phyloP scores from a whole-genome alignment of 2,888 invertebrate species.

The Cantharis nigra region DNA sequence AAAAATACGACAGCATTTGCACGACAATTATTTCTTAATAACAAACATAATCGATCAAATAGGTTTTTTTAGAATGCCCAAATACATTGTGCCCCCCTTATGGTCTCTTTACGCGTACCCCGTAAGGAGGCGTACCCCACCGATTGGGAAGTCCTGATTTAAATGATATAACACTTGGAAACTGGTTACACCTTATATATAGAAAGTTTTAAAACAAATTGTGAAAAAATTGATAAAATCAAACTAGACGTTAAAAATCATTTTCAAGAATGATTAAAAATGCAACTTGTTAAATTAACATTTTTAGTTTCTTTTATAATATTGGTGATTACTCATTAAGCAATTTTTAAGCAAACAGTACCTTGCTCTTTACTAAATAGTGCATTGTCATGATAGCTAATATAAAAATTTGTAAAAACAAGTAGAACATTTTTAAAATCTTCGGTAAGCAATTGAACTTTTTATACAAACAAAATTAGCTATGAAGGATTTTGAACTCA shows the following conservation, averaged over 20 bases:
- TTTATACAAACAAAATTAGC: neutral
- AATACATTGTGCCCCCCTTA: too few relatives aligned
- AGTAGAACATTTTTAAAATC: conserved; percentile 12
- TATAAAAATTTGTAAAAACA: conserved; percentile 18
- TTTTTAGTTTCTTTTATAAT: neutral
- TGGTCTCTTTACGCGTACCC: too few relatives aligned
- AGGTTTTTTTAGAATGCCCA: too few relatives aligned
- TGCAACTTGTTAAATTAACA: neutral
- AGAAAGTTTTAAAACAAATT: neutral
- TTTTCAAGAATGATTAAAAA: neutral
- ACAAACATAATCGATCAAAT: too few relatives aligned
- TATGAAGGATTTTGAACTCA: conserved; percentile 12
- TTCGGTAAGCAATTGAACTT: conserved; percentile 5
- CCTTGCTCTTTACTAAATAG: conserved; percentile 7
- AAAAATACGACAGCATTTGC: too few relatives aligned
- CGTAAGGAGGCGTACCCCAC: too few relatives aligned
- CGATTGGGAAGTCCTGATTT: too few relatives aligned
- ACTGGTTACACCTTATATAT: neutral
- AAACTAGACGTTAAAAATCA: neutral
- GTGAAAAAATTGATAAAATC: neutral
- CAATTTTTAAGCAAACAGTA: neutral
- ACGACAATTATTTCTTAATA: too few relatives aligned
- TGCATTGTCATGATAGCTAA: conserved; percentile 24
- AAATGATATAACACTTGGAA: too few relatives aligned
- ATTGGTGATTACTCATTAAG: neutral